These are phyloP conservation scores for Polydrusus tereticollis DNA, from an alignment of 2,888 invertebrate species.

Conservation along the genomic window DNA sequence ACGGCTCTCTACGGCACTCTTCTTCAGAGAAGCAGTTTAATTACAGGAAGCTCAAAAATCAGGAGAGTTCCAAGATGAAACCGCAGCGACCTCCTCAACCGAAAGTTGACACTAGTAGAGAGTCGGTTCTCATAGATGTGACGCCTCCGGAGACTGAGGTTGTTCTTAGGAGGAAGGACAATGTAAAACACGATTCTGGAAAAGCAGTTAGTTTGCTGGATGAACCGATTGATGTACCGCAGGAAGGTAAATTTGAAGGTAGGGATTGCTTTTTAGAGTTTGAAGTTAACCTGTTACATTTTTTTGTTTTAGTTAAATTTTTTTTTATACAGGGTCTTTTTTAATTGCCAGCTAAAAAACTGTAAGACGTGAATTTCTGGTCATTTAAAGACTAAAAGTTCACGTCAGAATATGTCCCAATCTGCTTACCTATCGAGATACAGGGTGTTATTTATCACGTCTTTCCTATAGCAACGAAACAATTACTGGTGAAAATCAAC, in stretches of 20 bases:
- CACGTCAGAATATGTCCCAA: too few relatives aligned
- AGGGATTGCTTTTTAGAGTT: background rate
- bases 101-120: slow-evolving; percentile 62
- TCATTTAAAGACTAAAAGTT: too few relatives aligned
- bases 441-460: too few relatives aligned
- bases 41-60: slow-evolving; percentile 87
- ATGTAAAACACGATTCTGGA: background rate
- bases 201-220: slow-evolving; percentile 73
- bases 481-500: too few relatives aligned
- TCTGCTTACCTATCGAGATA: too few relatives aligned
- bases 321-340: background rate
- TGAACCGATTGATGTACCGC: slow-evolving; percentile 80
- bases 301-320: background rate
- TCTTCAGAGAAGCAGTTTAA: slow-evolving; percentile 77
- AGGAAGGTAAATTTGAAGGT: slow-evolving; percentile 60
- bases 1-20: slow-evolving; percentile 53
- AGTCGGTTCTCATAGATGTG: slow-evolving; percentile 83
- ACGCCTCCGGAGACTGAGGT: slow-evolving; percentile 70
- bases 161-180: slow-evolving; percentile 47
- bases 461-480: too few relatives aligned
- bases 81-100: slow-evolving; percentile 68
- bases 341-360: too few relatives aligned
- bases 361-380: too few relatives aligned
- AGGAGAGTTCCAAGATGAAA: slow-evolving; percentile 64
- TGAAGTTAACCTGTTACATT: background rate